Evolutionary conservation across 2,797 vertebrate species (phyloP).

Genomic region (Anabacerthia variegaticeps): DNA sequence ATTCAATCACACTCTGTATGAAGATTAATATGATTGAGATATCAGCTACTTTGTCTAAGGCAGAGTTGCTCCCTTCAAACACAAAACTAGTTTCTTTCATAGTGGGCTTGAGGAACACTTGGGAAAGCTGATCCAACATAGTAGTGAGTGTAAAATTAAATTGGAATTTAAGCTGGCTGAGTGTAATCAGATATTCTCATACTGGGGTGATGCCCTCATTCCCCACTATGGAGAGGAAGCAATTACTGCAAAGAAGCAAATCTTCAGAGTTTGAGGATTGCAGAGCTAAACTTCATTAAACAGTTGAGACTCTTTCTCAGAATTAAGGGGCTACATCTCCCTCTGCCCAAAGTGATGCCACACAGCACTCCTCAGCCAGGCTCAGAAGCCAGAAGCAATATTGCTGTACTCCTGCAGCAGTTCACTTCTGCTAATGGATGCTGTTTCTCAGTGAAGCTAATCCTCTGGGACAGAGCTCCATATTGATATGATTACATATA

Average conservation of each 20-base stretch:
- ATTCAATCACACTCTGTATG: background rate
- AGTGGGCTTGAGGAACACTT: background rate
- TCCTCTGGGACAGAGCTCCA: background rate
- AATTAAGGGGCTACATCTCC: background rate
- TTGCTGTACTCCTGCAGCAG: background rate
- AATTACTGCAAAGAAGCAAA: slow-evolving; percentile 17
- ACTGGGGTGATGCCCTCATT: slow-evolving; percentile 23
- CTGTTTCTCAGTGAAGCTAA: background rate
- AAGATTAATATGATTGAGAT: background rate
- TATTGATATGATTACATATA: background rate
- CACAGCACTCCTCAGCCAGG: background rate
- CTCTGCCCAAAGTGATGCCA: background rate
- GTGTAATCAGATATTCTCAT: background rate
- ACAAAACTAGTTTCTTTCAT: background rate
- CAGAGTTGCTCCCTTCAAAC: background rate
- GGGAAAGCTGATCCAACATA: slow-evolving; percentile 9
- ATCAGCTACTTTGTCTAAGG: background rate
- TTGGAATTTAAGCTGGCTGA: background rate
- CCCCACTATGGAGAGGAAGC: background rate
- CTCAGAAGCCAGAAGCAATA: background rate
- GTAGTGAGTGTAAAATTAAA: background rate
- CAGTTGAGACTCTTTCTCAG: background rate
- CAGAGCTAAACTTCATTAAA: slow-evolving; percentile 17
- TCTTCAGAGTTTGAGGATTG: background rate
- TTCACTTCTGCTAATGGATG: background rate